Percentiles rank a stretch among this genome's conserved stretches.
phyloP scores from a whole-genome alignment of 2,113 vertebrate genomes.

The Coturnix japonica region DNA sequence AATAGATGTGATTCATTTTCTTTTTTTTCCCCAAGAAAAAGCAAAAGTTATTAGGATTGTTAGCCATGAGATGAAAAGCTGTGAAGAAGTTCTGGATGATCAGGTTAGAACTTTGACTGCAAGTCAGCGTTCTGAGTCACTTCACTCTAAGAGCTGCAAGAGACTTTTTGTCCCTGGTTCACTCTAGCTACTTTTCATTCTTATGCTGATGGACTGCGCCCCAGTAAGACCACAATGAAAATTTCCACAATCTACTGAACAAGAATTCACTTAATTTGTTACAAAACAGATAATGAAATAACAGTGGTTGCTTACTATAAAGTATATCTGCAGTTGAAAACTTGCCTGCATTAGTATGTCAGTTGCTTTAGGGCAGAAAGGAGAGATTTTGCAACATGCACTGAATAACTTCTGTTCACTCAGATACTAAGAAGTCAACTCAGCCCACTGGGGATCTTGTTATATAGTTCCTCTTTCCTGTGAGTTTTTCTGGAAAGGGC shows the following conservation, averaged over 20 bases:
- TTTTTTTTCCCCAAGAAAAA: neutral
- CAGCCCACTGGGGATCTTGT: neutral
- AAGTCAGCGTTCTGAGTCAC: neutral
- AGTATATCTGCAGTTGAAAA: neutral
- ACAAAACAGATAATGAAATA: constrained; percentile 14
- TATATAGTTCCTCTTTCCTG: neutral
- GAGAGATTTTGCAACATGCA: neutral
- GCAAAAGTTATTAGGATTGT: neutral
- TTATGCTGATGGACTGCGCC: neutral
- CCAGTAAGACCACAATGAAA: neutral
- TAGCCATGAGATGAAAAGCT: neutral
- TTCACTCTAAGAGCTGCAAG: neutral
- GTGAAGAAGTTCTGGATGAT: neutral
- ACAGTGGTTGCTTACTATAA: neutral
- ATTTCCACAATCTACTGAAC: neutral
- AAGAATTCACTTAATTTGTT: neutral
- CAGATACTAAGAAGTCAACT: neutral
- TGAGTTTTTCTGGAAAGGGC: neutral
- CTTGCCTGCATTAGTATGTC: constrained; percentile 9
- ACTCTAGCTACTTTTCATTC: neutral
- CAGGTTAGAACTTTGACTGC: neutral
- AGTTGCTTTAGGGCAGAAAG: constrained; percentile 11
- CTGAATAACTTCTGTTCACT: neutral
- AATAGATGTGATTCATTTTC: neutral
- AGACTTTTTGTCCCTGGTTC: neutral